A percentile compares a stretch with the other conserved stretches of the same genome.
phyloP scores from a whole-genome alignment of 2,113 vertebrate species.

The Centropus unirufus region DNA sequence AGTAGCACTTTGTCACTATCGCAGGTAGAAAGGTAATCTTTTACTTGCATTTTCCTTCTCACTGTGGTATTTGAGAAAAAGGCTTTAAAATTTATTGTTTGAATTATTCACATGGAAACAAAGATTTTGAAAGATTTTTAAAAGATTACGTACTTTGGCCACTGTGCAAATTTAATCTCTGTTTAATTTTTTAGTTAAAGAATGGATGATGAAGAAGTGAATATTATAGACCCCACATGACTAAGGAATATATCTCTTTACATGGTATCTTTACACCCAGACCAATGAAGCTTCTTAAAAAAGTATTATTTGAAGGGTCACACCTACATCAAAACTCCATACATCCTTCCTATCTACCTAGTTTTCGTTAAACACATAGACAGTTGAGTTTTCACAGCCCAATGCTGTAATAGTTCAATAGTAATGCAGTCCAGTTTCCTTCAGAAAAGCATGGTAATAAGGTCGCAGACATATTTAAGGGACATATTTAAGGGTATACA shows the following conservation, averaged over 20 bases:
- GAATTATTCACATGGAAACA: neutral
- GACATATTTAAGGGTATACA: neutral
- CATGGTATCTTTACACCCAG: neutral
- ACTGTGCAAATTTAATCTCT: neutral
- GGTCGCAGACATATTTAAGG: neutral
- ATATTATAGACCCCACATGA: neutral
- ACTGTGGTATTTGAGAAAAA: neutral
- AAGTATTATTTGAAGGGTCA: neutral
- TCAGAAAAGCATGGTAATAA: neutral
- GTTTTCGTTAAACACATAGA: neutral
- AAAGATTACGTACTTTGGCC: neutral
- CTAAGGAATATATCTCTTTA: neutral
- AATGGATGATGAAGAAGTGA: accelerated
- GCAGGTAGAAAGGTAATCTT: neutral
- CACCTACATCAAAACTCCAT: neutral
- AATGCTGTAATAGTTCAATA: neutral
- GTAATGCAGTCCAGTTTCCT: neutral
- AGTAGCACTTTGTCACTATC: neutral
- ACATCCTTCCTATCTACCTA: neutral
- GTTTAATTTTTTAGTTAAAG: neutral
- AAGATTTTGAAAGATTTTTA: neutral
- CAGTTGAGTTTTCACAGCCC: neutral
- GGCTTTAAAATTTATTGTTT: neutral
- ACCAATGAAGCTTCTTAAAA: neutral
- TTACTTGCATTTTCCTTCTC: neutral